Conservation (phyloP, 2,888 invertebrate genomes). For the Zeuzera pyrina region DNA sequence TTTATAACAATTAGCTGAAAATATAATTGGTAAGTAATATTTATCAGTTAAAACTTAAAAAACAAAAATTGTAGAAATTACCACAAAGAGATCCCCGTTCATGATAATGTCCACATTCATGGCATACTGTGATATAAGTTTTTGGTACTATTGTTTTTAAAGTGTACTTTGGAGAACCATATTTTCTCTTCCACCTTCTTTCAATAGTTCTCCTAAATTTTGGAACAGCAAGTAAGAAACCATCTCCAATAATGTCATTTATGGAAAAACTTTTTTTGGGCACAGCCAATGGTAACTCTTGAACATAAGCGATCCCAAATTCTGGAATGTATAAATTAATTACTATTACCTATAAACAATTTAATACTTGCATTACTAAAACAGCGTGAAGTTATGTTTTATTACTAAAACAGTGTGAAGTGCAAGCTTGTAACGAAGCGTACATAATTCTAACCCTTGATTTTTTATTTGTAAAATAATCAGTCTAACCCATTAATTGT, state of each 20-base stretch:
- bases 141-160: slow-evolving; percentile 82
- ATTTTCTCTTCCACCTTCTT: slow-evolving; percentile 80
- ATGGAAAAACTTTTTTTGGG: slow-evolving; percentile 57
- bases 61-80: slow-evolving; percentile 36
- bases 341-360: too few species aligned
- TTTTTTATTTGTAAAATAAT: too few species aligned
- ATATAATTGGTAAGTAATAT: slow-evolving; percentile 5
- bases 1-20: slow-evolving; percentile 87
- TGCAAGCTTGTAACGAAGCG: too few species aligned
- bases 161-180: slow-evolving; percentile 76
- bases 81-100: slow-evolving; percentile 87
- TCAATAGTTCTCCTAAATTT: slow-evolving; percentile 85
- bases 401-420: too few species aligned
- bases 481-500: too few species aligned
- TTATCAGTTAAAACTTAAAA: not conserved
- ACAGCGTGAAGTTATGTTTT: too few species aligned
- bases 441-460: too few species aligned
- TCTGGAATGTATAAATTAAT: slow-evolving; percentile 32
- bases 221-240: slow-evolving; percentile 87
- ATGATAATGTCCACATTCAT: slow-evolving; percentile 88
- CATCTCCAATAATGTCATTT: slow-evolving; percentile 79
- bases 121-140: slow-evolving; percentile 82
- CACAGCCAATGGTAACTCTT: slow-evolving; percentile 23
- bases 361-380: too few species aligned
- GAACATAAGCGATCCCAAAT: slow-evolving; percentile 42